Evolutionary conservation across 2,797 vertebrate species (phyloP), one percentile per base, ranked within the genome.

Genomic region (Naso thynnoides): DNA sequence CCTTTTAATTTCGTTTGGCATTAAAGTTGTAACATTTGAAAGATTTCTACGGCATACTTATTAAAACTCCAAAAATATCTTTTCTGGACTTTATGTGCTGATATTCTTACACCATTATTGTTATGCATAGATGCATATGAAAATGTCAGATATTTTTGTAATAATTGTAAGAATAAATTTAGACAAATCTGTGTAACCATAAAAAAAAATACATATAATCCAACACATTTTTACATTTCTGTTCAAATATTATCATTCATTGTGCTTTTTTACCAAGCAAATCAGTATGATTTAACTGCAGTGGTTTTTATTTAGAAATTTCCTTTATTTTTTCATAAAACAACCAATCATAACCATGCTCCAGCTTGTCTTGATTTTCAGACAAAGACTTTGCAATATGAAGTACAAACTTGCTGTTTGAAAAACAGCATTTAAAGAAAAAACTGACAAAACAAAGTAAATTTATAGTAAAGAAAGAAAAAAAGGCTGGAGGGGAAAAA

Each of bases 1-100:
- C 21, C 50, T 41, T 54, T 55, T 68, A 49, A 39, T 62, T 27
- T 31, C 13, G 21, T 65, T 54, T 65, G 27, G 6, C 21, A 13
- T 14, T 2, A 42, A 27, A 21, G 4, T 62, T 19, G 23, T 33
- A 36, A 36, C 48, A 56, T 56, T 71, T 59, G 19, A 23, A 41
- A 39, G 4, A 62, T 57, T 23, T 39, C 0, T 21, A 33, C 16
- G 16, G n/a, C 11, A 26, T 55, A 56, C 49, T 39, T 38, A 10
- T 1, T n/a, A n/a, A n/a, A 62, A 44, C 44, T 24, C 15, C 6
- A 61, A 53, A 54, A 26, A 41, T 61, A 13, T 55, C 29, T 14
- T 57, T 2, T 36, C 4, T 36, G 19, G 11, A 6, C 18, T 47
- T 2, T 9, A 36, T 27, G 42, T 9, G 27, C 36, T 44, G 18